Evolutionary conservation across 2,797 vertebrate species (phyloP).

Genomic region (Chelon labrosus): DNA sequence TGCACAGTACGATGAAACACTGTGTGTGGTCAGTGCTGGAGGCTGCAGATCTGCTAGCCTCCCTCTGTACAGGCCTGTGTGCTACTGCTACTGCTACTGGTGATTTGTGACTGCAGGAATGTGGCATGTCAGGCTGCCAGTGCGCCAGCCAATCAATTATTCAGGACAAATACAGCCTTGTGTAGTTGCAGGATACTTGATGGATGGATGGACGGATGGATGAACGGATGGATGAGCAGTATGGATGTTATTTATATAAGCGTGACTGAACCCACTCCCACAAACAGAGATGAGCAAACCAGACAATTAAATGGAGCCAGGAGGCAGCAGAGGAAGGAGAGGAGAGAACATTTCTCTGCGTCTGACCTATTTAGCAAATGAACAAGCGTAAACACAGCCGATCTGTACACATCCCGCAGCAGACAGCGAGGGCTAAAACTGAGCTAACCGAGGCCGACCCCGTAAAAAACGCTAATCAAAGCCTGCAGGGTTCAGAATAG

Average conservation of each 20-base stretch:
- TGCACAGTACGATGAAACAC: constrained; percentile 5
- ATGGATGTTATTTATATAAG: constrained; percentile 50
- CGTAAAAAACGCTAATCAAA: constrained; percentile 55
- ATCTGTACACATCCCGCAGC: constrained; percentile 36
- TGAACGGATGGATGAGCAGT: background rate
- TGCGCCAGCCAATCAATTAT: constrained; percentile 67
- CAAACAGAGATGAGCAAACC: constrained; percentile 57
- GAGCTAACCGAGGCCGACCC: constrained; percentile 32
- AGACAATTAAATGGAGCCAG: constrained; percentile 64
- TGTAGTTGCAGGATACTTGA: constrained; percentile 35
- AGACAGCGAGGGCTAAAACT: constrained; percentile 38
- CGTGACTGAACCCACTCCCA: constrained; percentile 38
- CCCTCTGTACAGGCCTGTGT: constrained; percentile 20
- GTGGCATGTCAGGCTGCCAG: constrained; percentile 39
- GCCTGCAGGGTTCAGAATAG: constrained; percentile 41
- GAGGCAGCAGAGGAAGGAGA: constrained; percentile 42
- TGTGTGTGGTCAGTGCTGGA: constrained; percentile 22
- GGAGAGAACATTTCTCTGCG: constrained; percentile 43
- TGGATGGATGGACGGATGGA: constrained; percentile 1
- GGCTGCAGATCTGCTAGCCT: constrained; percentile 18
- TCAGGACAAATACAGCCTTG: constrained; percentile 51
- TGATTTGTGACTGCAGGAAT: constrained; percentile 60
- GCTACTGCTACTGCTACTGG: background rate
- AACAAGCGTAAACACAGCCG: constrained; percentile 55
- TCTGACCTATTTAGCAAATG: constrained; percentile 79